phyloP scores from a whole-genome alignment of 2,113 vertebrate species.

The Grantiella picta region DNA sequence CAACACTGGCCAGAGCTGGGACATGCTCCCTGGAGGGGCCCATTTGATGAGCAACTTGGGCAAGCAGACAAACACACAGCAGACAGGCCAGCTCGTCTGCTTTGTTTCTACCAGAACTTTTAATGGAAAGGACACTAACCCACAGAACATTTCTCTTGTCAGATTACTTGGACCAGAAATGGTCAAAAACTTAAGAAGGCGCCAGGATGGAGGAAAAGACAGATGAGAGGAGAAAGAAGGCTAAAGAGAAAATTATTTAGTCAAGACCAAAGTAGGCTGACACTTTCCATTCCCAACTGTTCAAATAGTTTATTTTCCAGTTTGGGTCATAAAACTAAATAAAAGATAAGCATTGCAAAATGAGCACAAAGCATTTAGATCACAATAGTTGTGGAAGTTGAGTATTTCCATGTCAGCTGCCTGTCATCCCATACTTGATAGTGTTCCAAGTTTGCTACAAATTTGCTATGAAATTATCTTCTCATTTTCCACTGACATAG shows the following conservation, averaged over 20 bases:
- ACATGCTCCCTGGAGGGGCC: neutral
- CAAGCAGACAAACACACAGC: neutral
- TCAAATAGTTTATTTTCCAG: neutral
- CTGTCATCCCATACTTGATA: neutral
- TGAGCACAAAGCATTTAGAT: neutral
- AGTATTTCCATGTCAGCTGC: neutral
- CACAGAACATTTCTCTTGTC: slow-evolving; percentile 35
- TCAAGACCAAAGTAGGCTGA: neutral
- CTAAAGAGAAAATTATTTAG: slow-evolving; percentile 2
- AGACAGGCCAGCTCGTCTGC: neutral
- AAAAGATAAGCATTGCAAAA: slow-evolving; percentile 15
- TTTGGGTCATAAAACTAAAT: neutral
- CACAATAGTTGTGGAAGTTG: neutral
- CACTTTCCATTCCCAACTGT: neutral
- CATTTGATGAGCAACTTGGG: neutral
- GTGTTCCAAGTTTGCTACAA: neutral
- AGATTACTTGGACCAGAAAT: slow-evolving; percentile 35
- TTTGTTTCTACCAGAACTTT: slow-evolving; percentile 27
- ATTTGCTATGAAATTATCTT: neutral
- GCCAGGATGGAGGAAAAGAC: neutral
- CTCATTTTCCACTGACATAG: neutral
- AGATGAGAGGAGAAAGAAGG: neutral
- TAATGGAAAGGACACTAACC: slow-evolving; percentile 41
- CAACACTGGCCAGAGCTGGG: neutral
- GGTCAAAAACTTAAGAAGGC: neutral